Evolutionary conservation across 2,113 vertebrate genomes (phyloP), one percentile per base, ranked within the genome.

Genomic region (Nanorana parkeri): DNA sequence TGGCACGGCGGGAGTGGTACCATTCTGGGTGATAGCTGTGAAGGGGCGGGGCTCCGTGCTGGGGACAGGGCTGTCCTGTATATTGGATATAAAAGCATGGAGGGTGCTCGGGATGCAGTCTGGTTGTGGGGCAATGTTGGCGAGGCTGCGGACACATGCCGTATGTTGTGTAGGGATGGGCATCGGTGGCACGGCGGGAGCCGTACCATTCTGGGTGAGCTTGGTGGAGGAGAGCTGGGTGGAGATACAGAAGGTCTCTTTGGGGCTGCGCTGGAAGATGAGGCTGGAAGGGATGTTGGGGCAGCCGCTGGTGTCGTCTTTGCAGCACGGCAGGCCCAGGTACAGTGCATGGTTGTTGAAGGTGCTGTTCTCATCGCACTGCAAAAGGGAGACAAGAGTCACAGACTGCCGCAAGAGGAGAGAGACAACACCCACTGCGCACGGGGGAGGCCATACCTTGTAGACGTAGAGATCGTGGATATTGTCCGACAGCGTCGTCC

Each of bases 341-440:
- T 99, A 99, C 17, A 98, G 91, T 0, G 96, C 97, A 29, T 98
- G 97, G 86, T 99, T 98, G 89, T 96, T 97, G 87, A 99, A 98
- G 0, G 96, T 97, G 90, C 95, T 95, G 41, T 96, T 98, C 89
- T 99, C 97, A 78, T 99, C 97, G 83, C 97, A 99, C 97, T 99
- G 83, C 0, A 67, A 84, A 63, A 7, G 32, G 32, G 87, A 28
- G 76, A 2, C 10, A 0, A 1, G 4, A 17, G n/a, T 74, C 26
- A 75, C 68, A 54, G 28, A 19, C 1, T 68, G 26, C 47, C 41
- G 67, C 13, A 1, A 0, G 81, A 0, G 63, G 84, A 58, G 3
- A 87, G 23, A 60, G 8, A 29, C 15, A 13, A 5, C 5, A 8
- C 20, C 26, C 5, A n/a, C 26, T 23, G 3, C 3, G 1, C 61